Evolutionary conservation across 2,888 invertebrate genomes (phyloP).

Genomic region (Halocaridina rubra): DNA sequence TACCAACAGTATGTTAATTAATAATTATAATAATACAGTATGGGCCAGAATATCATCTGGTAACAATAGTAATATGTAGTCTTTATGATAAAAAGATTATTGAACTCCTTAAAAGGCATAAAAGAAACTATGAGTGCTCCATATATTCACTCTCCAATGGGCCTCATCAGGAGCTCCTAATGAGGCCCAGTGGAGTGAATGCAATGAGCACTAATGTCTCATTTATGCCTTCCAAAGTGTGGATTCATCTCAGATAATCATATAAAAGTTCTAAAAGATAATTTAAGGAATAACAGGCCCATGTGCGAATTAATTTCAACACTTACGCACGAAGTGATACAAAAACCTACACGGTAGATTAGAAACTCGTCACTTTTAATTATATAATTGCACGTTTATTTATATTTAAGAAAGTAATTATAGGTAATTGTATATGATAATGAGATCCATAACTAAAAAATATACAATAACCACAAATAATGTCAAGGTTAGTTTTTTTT

Average conservation of each 20-base stretch:
- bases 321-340: background rate
- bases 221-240: too few relatives aligned
- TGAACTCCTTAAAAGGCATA: too few relatives aligned
- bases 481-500: background rate
- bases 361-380: background rate
- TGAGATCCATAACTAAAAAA: constrained; percentile 43
- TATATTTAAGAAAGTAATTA: background rate
- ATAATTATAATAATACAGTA: too few relatives aligned
- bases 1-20: too few relatives aligned
- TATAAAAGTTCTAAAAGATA: background rate
- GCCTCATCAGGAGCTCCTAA: too few relatives aligned
- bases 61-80: background rate
- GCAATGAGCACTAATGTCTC: too few relatives aligned
- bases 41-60: too few relatives aligned
- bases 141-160: too few relatives aligned
- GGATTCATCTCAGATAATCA: too few relatives aligned
- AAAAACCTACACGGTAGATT: constrained; percentile 5
- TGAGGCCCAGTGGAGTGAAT: too few relatives aligned
- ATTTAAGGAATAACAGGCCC: background rate
- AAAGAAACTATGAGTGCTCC: too few relatives aligned
- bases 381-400: constrained; percentile 36
- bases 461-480: constrained; percentile 25
- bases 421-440: constrained; percentile 16
- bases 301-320: background rate
- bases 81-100: background rate